Evolutionary conservation across 2,888 invertebrate species (phyloP).

Genomic region (Stenchaetothrips biformis): DNA sequence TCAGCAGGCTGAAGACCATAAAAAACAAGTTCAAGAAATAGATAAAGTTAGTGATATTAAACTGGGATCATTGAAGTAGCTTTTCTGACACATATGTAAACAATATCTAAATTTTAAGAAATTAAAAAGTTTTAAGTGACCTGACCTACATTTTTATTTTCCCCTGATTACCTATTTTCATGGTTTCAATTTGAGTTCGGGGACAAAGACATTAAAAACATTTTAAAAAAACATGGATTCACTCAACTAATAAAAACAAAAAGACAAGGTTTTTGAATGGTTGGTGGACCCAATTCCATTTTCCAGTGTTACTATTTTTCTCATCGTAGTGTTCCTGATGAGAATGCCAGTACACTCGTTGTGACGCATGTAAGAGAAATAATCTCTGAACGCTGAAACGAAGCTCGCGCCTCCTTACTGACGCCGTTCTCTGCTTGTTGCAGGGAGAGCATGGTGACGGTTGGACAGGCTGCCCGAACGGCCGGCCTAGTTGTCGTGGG

Average conservation of each 20-base stretch:
- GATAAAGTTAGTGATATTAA: slow-evolving; percentile 33
- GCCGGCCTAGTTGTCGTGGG: slow-evolving; percentile 54
- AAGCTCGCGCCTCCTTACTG: neutral
- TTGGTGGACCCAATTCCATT: no score
- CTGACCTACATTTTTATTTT: slow-evolving; percentile 9
- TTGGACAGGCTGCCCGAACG: slow-evolving; percentile 35
- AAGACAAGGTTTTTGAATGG: neutral
- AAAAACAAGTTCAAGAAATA: slow-evolving; percentile 33
- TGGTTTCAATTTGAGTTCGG: neutral
- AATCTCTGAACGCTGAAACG: neutral
- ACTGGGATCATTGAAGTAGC: slow-evolving; percentile 26
- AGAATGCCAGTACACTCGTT: neutral
- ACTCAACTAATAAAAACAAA: neutral
- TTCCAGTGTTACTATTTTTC: neutral
- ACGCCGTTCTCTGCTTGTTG: neutral
- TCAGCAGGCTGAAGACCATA: slow-evolving; percentile 32
- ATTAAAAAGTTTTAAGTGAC: neutral
- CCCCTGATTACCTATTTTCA: neutral
- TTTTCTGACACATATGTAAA: slow-evolving; percentile 3
- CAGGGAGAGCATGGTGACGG: neutral
- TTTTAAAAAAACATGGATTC: neutral
- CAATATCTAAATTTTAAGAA: slow-evolving; percentile 3
- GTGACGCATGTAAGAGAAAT: neutral
- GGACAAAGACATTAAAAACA: neutral
- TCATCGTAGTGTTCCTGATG: neutral